Percentiles rank a stretch among this genome's conserved stretches.
Conservation (phyloP, 2,113 vertebrate genomes). For the Antechinus flavipes region DNA sequence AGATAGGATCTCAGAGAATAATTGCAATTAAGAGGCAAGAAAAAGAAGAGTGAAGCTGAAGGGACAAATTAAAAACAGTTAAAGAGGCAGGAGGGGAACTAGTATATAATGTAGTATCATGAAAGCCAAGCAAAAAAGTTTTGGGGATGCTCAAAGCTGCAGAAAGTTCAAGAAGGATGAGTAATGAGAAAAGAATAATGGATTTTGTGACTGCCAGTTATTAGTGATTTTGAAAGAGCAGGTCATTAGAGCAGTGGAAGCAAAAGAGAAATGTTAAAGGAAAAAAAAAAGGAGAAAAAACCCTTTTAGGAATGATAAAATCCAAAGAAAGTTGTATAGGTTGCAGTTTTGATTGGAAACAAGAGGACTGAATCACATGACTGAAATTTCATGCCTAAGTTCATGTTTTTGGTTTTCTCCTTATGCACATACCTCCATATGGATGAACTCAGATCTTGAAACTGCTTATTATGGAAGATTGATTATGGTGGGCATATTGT, state of each 20-base stretch:
- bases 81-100: not conserved
- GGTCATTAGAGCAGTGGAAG: not conserved
- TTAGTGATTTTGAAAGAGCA: not conserved
- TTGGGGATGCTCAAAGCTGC: not conserved
- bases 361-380: not conserved
- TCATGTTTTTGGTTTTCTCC: conserved; percentile 70
- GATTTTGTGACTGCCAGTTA: not conserved
- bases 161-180: not conserved
- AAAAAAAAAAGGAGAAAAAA: not conserved
- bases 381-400: conserved; percentile 21
- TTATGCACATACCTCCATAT: conserved; percentile 69
- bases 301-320: not conserved
- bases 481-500: conserved; percentile 78
- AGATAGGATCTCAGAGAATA: not conserved
- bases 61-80: not conserved
- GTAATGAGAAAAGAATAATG: not conserved
- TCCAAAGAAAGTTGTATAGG: not conserved
- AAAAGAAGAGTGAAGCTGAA: not conserved
- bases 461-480: conserved; percentile 78
- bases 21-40: not conserved
- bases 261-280: conserved; percentile 37
- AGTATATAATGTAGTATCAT: not conserved
- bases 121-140: not conserved
- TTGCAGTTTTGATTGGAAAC: not conserved
- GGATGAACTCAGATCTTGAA: conserved; percentile 82